phyloP scores from a whole-genome alignment of 2,797 vertebrate genomes.

The Oreortyx pictus region DNA sequence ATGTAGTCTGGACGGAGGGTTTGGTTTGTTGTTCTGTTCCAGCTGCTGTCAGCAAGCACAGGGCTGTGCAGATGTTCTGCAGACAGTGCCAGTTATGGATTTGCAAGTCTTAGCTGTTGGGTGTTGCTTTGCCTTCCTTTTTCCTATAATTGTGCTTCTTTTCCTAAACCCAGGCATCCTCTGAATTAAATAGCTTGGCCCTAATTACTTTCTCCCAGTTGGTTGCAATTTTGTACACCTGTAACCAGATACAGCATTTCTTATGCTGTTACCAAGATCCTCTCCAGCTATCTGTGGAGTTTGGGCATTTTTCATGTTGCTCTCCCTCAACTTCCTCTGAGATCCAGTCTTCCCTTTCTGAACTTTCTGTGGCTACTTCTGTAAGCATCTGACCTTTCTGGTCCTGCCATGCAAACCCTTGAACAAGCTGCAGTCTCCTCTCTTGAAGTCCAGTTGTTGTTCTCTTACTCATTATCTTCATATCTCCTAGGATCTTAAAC shows the following conservation, averaged over 20 bases:
- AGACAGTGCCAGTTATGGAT: neutral
- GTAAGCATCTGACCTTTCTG: neutral
- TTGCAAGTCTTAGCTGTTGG: neutral
- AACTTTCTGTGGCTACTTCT: neutral
- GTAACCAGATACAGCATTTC: neutral
- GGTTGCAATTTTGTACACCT: neutral
- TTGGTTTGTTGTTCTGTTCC: neutral
- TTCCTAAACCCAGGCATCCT: neutral
- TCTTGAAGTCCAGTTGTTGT: neutral
- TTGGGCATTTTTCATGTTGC: fast-evolving
- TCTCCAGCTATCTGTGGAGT: neutral
- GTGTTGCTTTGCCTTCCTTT: neutral
- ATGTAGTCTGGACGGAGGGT: neutral
- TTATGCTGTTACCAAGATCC: fast-evolving
- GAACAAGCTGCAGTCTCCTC: neutral
- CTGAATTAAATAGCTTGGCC: neutral
- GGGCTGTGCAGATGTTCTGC: fast-evolving
- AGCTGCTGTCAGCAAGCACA: neutral
- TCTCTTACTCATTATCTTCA: neutral
- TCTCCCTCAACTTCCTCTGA: neutral
- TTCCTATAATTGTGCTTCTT: neutral
- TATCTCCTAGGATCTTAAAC: slow-evolving; percentile 7
- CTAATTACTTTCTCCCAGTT: neutral
- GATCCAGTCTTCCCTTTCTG: neutral
- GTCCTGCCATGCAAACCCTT: neutral